Evolutionary conservation across 2,888 invertebrate species (phyloP).

Genomic region (Sthenelais limicola): DNA sequence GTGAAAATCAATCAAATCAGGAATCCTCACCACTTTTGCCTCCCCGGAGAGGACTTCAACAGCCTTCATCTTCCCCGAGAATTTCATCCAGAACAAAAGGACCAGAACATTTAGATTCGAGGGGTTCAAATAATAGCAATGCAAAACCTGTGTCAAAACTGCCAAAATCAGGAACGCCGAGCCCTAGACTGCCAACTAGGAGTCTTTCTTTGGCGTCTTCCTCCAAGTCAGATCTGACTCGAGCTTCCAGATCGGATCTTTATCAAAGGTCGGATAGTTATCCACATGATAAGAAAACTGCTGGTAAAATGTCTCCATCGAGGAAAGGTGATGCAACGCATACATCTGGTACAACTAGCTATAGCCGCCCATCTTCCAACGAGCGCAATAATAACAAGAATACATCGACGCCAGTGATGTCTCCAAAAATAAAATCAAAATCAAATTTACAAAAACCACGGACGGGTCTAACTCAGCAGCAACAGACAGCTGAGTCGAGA

Average conservation of each 20-base stretch:
- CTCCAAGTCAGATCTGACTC: constrained; percentile 15
- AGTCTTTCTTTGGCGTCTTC: background rate
- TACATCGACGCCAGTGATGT: too few species aligned
- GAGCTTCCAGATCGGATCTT: constrained; percentile 22
- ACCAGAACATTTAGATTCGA: too few species aligned
- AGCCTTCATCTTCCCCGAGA: background rate
- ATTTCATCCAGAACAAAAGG: background rate
- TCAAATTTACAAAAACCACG: too few species aligned
- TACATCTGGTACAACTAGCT: background rate
- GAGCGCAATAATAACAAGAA: constrained; percentile 4
- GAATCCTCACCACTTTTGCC: background rate
- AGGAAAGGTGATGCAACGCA: too few species aligned
- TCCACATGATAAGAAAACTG: background rate
- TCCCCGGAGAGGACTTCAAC: background rate
- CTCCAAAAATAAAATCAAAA: too few species aligned
- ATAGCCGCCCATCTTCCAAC: constrained; percentile 7
- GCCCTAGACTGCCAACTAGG: constrained; percentile 11
- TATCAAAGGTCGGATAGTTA: constrained; percentile 18
- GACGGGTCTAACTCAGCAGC: too few species aligned
- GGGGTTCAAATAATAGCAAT: too few species aligned
- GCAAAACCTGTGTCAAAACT: background rate
- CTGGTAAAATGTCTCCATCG: background rate
- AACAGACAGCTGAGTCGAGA: background rate
- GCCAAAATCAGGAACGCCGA: background rate
- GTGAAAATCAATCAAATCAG: constrained; percentile 8